A percentile compares a stretch with the other conserved stretches of the same genome.
Conservation (phyloP, 2,888 invertebrate species). For the Polia nebulosa region DNA sequence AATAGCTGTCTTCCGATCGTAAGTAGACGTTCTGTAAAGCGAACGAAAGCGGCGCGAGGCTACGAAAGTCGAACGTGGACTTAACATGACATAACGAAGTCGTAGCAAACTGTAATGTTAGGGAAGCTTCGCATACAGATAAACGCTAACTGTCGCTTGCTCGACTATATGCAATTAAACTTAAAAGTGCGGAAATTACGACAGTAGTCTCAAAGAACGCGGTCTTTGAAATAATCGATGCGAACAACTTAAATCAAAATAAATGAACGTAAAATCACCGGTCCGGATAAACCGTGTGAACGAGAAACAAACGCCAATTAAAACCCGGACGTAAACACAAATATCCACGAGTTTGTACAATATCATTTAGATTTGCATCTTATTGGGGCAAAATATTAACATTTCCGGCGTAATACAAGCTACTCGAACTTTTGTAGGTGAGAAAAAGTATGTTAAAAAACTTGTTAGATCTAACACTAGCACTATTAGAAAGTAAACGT, state of each 20-base stretch:
- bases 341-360: conserved; percentile 63
- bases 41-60: conserved; percentile 66
- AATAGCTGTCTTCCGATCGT: conserved; percentile 72
- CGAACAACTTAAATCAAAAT: conserved; percentile 39
- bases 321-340: conserved; percentile 72
- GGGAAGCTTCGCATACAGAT: conserved; percentile 29
- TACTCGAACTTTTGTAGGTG: conserved; percentile 61
- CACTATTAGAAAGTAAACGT: conserved; percentile 63
- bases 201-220: conserved; percentile 26
- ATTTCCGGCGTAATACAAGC: conserved; percentile 56
- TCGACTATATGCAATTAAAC: conserved; percentile 29
- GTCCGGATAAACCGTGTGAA: conserved; percentile 70
- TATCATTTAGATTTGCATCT: conserved; percentile 56
- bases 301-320: conserved; percentile 71
- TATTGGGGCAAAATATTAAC: conserved; percentile 52
- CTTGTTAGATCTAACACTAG: conserved; percentile 54
- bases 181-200: conserved; percentile 54
- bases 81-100: conserved; percentile 72
- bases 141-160: neutral
- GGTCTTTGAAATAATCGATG: conserved; percentile 26
- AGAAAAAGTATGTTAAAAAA: conserved; percentile 68
- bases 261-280: conserved; percentile 47
- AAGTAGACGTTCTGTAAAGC: conserved; percentile 59
- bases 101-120: conserved; percentile 53
- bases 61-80: conserved; percentile 70